A percentile compares a stretch with the other conserved stretches of the same genome.
phyloP scores from a whole-genome alignment of 2,888 invertebrate species.

The Helobdella robusta region DNA sequence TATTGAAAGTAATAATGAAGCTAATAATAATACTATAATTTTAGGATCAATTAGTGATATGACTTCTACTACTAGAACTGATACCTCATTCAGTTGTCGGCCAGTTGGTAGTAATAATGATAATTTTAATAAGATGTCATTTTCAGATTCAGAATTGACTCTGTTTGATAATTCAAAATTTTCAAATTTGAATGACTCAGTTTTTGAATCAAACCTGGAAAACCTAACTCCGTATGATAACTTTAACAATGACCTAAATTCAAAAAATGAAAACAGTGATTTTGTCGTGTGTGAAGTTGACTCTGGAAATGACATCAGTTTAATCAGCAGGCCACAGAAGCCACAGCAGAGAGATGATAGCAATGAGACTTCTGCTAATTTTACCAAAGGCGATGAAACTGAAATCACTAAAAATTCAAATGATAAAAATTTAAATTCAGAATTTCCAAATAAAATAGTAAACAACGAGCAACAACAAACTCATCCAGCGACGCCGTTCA shows the following conservation, averaged over 20 bases:
- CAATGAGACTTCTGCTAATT: not conserved
- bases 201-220: constrained; percentile 16
- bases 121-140: too few species aligned
- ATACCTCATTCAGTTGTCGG: not conserved
- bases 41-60: too few species aligned
- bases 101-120: too few species aligned
- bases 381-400: too few species aligned
- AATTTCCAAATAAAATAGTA: not conserved
- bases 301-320: constrained; percentile 1
- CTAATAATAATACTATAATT: too few species aligned
- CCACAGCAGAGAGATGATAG: not conserved
- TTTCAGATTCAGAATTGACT: too few species aligned
- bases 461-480: not conserved
- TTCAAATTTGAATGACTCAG: not conserved
- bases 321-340: not conserved
- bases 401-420: not conserved
- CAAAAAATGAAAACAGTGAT: not conserved
- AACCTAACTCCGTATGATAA: constrained; percentile 14
- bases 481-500: too few species aligned
- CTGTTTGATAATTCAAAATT: too few species aligned
- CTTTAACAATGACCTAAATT: constrained; percentile 14
- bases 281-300: constrained; percentile 13
- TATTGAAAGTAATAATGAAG: too few species aligned
- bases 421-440: not conserved
- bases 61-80: not conserved